These are phyloP conservation scores for Bombus superbus DNA, from an alignment of 1,140 invertebrate genomes.

Conservation along the genomic window DNA sequence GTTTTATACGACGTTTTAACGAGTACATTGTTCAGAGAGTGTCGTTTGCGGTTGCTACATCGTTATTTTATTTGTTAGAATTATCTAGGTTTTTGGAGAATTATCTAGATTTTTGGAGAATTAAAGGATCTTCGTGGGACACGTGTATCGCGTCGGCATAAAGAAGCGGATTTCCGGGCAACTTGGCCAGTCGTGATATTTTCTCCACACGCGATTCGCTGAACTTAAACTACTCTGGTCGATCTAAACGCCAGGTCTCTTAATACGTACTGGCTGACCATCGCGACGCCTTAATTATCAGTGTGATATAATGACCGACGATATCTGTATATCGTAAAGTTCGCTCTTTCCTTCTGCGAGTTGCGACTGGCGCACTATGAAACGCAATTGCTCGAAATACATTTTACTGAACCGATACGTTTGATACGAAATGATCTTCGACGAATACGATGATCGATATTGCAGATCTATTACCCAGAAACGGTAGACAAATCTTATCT, in stretches of 20 bases:
- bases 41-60: background rate
- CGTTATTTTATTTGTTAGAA: background rate
- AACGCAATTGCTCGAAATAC: background rate
- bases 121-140: background rate
- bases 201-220: conserved; percentile 18
- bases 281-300: conserved; percentile 24
- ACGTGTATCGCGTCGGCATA: background rate
- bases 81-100: background rate
- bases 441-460: no score
- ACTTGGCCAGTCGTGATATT: background rate
- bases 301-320: conserved; percentile 3
- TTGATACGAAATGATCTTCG: no score
- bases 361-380: background rate
- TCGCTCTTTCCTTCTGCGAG: background rate
- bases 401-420: background rate
- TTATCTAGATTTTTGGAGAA: background rate
- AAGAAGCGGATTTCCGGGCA: background rate
- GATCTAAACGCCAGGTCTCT: conserved; percentile 30
- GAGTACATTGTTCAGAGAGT: background rate
- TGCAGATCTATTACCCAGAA: no score
- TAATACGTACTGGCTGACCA: conserved; percentile 2
- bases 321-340: background rate
- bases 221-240: background rate
- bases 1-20: background rate
- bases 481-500: no score